Conservation (phyloP, 2,113 vertebrate genomes). For the Pteropus alecto region DNA sequence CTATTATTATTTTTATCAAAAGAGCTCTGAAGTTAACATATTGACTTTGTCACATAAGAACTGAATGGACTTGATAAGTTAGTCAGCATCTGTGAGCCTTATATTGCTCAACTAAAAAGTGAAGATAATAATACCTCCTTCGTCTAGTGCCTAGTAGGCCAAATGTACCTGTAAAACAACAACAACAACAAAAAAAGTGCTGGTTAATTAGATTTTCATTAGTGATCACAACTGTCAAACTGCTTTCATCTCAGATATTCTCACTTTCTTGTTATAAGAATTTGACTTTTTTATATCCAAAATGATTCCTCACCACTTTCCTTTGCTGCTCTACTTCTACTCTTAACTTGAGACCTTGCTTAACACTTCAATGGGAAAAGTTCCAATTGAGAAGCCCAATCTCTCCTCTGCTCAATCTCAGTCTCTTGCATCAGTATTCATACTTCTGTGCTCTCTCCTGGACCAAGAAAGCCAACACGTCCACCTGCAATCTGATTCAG, state of each 20-base stretch:
- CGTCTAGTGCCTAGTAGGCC: fast-evolving
- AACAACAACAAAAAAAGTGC: background rate
- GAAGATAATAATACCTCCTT: background rate
- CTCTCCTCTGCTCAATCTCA: fast-evolving
- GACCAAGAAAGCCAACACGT: fast-evolving
- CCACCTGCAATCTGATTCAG: background rate
- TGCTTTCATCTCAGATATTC: background rate
- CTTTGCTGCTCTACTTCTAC: background rate
- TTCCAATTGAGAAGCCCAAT: fast-evolving
- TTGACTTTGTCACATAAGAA: background rate
- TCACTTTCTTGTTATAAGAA: background rate
- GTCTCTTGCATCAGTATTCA: fast-evolving
- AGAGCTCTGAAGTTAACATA: background rate
- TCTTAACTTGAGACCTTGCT: background rate
- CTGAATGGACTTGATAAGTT: background rate
- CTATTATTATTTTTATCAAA: background rate
- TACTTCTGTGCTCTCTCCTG: fast-evolving
- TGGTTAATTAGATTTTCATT: background rate
- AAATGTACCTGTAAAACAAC: background rate
- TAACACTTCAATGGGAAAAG: background rate
- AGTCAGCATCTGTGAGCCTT: background rate
- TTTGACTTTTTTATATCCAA: background rate
- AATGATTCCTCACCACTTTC: background rate
- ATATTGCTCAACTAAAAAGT: background rate
- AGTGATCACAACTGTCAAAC: background rate